phyloP scores from a whole-genome alignment of 2,888 invertebrate genomes.

The Caenorhabditis afra region DNA sequence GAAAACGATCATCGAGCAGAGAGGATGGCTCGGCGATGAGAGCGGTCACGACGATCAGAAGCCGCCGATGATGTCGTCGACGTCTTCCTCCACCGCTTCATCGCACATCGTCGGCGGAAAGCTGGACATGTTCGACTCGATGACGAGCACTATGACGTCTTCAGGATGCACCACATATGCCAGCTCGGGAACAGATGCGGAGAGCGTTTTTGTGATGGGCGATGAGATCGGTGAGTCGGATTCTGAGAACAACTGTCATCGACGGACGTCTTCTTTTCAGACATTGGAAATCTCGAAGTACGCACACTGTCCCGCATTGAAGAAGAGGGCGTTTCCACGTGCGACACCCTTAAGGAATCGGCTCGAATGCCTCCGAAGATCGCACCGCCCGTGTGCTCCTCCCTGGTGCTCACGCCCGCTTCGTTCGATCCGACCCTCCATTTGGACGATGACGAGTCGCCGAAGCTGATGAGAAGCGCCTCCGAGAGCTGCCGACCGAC shows the following conservation, averaged over 20 bases:
- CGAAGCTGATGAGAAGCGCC: conserved; percentile 39
- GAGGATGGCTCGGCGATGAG: conserved; percentile 59
- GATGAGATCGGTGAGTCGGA: conserved; percentile 65
- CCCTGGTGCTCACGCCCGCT: conserved; percentile 36
- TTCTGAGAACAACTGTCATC: background rate
- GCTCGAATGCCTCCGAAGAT: conserved; percentile 58
- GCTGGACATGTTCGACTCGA: conserved; percentile 47
- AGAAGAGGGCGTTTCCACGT: conserved; percentile 56
- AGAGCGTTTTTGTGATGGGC: conserved; percentile 71
- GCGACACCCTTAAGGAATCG: conserved; percentile 43
- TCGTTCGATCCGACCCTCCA: conserved; percentile 13
- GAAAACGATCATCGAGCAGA: conserved; percentile 66
- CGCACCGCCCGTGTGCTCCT: conserved; percentile 51
- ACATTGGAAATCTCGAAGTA: conserved; percentile 62
- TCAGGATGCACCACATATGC: conserved; percentile 73
- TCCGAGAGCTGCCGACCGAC: conserved; percentile 52
- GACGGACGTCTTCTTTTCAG: background rate
- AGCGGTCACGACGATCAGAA: background rate
- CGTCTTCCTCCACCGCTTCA: conserved; percentile 27
- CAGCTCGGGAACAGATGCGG: conserved; percentile 69
- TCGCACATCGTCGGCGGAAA: conserved; percentile 44
- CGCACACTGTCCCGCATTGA: conserved; percentile 67
- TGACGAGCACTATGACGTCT: conserved; percentile 68
- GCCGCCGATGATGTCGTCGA: conserved; percentile 36
- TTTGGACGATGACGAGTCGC: conserved; percentile 15